Evolutionary conservation across 30 jellyfish, hydroid and myxozoan species (phyloP).

Genomic region (Sanderia malayensis): DNA sequence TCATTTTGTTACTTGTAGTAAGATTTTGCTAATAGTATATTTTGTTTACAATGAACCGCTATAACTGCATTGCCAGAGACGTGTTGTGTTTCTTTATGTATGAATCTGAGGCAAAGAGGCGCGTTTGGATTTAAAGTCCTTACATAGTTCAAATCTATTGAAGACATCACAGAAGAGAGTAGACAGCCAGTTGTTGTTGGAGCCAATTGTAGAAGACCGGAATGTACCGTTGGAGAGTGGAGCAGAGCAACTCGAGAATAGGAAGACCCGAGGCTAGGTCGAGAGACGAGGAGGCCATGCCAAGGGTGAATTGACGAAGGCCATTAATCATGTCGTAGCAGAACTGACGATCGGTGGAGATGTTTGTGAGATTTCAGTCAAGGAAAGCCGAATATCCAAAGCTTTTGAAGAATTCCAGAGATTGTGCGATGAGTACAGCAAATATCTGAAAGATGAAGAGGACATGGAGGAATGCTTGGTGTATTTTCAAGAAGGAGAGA

Average conservation of each 20-base stretch:
- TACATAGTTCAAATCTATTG: background rate
- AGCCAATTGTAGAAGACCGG: background rate
- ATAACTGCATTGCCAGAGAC: too few species aligned
- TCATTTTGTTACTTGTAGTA: too few species aligned
- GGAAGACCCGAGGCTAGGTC: background rate
- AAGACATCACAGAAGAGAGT: background rate
- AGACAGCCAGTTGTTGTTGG: background rate
- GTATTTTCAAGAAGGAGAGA: background rate
- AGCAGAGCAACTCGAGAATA: background rate
- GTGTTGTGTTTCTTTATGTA: too few species aligned
- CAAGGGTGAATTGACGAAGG: background rate
- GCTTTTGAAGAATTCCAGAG: background rate
- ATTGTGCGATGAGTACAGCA: background rate
- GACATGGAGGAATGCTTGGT: background rate
- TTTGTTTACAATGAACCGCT: too few species aligned
- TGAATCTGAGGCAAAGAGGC: too few species aligned
- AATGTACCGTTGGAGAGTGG: background rate
- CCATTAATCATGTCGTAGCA: background rate
- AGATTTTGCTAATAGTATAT: too few species aligned
- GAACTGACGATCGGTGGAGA: constrained; percentile 3
- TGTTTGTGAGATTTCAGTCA: background rate
- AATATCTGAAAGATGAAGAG: background rate
- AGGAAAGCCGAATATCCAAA: background rate
- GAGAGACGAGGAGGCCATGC: background rate
- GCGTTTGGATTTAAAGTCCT: background rate